These are phyloP conservation scores for Odontomyia ornata DNA, from an alignment of 2,888 invertebrate species.

Conservation along the genomic window DNA sequence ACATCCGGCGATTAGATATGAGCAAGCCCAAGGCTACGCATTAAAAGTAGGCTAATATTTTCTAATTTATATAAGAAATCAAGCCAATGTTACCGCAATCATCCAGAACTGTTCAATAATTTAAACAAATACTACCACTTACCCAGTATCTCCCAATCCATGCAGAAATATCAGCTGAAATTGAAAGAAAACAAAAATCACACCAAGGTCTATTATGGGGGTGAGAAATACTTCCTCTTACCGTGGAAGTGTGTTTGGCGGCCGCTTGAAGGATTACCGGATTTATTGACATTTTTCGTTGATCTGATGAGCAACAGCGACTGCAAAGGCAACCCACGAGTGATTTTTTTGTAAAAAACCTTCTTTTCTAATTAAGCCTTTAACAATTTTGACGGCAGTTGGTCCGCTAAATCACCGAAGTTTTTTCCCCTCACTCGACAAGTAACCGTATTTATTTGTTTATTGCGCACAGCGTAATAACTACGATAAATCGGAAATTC, in stretches of 20 bases:
- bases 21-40: constrained; percentile 46
- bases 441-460: too few species aligned
- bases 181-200: constrained; percentile 50
- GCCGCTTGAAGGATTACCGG: constrained; percentile 85
- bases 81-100: too few species aligned
- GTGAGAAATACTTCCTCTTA: constrained; percentile 62
- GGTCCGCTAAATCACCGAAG: background rate
- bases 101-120: too few species aligned
- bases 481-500: background rate
- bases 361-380: background rate
- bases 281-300: constrained; percentile 63
- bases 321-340: constrained; percentile 24
- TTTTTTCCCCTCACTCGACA: background rate
- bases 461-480: background rate
- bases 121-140: constrained; percentile 63
- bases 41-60: constrained; percentile 6
- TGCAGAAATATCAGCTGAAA: constrained; percentile 95
- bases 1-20: constrained; percentile 15
- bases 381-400: background rate
- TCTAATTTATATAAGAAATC: too few species aligned
- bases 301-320: constrained; percentile 2
- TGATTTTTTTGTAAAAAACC: background rate
- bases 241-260: constrained; percentile 85
- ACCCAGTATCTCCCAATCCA: constrained; percentile 96
- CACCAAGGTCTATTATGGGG: background rate